Percentiles rank a stretch among this genome's conserved stretches.
Evolutionary conservation across 1,140 invertebrate species (phyloP).

Genomic region (Calycopis cecrops): DNA sequence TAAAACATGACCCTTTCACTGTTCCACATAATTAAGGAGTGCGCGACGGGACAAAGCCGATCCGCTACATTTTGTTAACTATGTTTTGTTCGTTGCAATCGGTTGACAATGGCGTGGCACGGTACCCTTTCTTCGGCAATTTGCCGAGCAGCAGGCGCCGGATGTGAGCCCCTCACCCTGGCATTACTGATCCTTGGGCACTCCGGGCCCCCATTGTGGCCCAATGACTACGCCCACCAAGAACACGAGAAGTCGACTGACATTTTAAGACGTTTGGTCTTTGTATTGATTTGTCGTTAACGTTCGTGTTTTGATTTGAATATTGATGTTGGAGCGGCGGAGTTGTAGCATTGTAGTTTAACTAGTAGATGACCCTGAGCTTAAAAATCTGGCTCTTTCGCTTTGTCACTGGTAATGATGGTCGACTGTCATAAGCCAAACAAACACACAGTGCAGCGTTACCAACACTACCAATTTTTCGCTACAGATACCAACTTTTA

Average conservation of each 20-base stretch:
- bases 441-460: too few relatives aligned
- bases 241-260: constrained; percentile 45
- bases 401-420: too few relatives aligned
- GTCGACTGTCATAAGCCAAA: too few relatives aligned
- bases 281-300: too few relatives aligned
- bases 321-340: background rate
- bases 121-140: constrained; percentile 71
- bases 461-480: too few relatives aligned
- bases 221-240: constrained; percentile 54
- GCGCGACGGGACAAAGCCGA: constrained; percentile 56
- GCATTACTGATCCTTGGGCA: constrained; percentile 56
- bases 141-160: constrained; percentile 63
- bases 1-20: constrained; percentile 72
- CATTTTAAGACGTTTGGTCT: constrained; percentile 25
- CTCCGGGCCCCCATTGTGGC: constrained; percentile 45
- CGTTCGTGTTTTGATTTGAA: background rate
- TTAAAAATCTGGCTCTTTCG: too few relatives aligned
- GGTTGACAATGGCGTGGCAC: constrained; percentile 62
- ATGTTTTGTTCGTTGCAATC: constrained; percentile 64
- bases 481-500: too few relatives aligned
- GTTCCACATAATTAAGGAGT: constrained; percentile 71
- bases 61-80: constrained; percentile 65
- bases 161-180: constrained; percentile 56
- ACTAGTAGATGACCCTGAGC: too few relatives aligned
- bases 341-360: too few relatives aligned